Evolutionary conservation across 2,113 vertebrate species (phyloP).

Genomic region (Oryzias celebensis): DNA sequence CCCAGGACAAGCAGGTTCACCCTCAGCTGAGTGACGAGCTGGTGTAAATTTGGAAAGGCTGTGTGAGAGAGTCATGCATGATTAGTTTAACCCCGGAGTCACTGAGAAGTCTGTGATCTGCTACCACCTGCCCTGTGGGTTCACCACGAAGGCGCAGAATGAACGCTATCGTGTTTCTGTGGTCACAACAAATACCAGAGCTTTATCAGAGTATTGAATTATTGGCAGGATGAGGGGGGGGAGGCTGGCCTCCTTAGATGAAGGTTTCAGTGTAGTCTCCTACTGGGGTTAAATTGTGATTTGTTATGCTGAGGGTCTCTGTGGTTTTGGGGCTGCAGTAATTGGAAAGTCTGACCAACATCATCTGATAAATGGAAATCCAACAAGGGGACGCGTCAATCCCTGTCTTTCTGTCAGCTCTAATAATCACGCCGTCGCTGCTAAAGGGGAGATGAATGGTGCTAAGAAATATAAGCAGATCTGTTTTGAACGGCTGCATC

Average conservation of each 20-base stretch:
- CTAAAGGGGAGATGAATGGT: no score
- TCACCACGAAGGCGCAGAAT: conserved; percentile 61
- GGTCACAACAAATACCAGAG: conserved; percentile 64
- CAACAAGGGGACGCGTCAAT: not conserved
- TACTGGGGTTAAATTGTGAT: conserved; percentile 44
- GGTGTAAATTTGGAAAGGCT: conserved; percentile 58
- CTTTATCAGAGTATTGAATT: conserved; percentile 74
- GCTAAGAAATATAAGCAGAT: no score
- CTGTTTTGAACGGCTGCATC: no score
- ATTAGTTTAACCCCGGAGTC: conserved; percentile 75
- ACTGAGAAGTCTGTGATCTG: conserved; percentile 67
- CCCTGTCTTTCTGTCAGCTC: not conserved
- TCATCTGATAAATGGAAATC: not conserved
- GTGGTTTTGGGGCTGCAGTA: not conserved
- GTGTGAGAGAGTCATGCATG: conserved; percentile 64
- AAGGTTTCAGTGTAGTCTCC: conserved; percentile 47
- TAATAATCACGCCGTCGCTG: no score
- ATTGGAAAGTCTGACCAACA: not conserved
- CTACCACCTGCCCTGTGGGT: conserved; percentile 71
- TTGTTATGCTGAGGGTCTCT: conserved; percentile 1
- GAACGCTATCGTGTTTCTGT: conserved; percentile 74
- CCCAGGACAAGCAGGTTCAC: conserved; percentile 44
- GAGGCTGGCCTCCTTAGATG: conserved; percentile 11
- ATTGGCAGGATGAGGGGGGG: conserved; percentile 47
- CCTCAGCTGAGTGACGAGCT: conserved; percentile 37